Base-by-base conservation (phyloP, 2,797 vertebrate species). In the Microhierax caerulescens region DNA sequence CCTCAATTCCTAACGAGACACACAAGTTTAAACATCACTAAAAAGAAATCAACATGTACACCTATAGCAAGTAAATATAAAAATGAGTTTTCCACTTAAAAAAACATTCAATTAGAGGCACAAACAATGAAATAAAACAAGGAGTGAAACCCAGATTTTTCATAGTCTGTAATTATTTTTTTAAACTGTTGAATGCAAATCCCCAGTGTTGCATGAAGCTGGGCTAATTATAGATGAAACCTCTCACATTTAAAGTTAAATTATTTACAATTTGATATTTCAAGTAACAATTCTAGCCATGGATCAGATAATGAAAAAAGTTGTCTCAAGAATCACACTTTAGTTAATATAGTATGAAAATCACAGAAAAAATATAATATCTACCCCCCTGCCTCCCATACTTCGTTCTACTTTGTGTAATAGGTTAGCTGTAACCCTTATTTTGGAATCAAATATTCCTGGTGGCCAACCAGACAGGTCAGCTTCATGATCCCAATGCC, bases 141-240 rank as follows among this genome's bases (percentile, higher is more conserved):
- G 79, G 36, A 91, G 30, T 36, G 56, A 72, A 95, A 86, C 73
- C 3, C 80, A 97, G 91, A 51, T 96, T 96, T 88, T 84, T 81
- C 41, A 73, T 2, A 72, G 43, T 76, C 83, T 45, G 41, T 95
- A 97, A 98, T 97, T 97, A 88, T 57, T 95, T 96, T 88, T 77
- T 56, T 88, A 69, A 97, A 97, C 67, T 75, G 91, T 72, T 89
- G 91, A 96, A 88, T 94, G 89, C 96, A 48, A 84, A 39, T 94
- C 41, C 73, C 45, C 85, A 94, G 74, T 76, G 74, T 74, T 81
- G 70, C 86, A 90, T 91, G 89, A 91, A 95, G 34, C 92, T 48
- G 72, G 60, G 61, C 60, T 94, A 92, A 94, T 43, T 81, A 20
- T 18, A 85, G 85, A 92, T 88, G 53, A 85, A 95, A 72, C 25